Evolutionary conservation across 2,113 vertebrate genomes (phyloP).

Genomic region (Callochromis pleurospilus): DNA sequence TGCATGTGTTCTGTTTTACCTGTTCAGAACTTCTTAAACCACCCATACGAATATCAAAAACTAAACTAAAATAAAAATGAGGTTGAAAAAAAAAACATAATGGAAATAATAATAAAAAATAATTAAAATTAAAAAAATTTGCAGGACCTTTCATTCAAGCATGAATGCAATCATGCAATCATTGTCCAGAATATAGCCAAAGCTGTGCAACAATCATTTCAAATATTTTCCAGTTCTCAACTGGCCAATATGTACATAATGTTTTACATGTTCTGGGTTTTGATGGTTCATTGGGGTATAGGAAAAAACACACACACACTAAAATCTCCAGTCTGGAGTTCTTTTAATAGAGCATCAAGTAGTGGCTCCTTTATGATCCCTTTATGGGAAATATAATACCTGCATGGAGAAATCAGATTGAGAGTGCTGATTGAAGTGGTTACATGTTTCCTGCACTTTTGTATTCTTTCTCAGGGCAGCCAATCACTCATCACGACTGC

Average conservation of each 20-base stretch:
- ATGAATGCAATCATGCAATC: background rate
- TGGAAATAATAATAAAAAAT: background rate
- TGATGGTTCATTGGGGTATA: background rate
- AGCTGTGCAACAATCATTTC: background rate
- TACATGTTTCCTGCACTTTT: background rate
- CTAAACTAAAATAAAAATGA: background rate
- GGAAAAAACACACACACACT: background rate
- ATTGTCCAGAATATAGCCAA: background rate
- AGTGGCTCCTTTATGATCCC: background rate
- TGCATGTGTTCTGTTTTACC: background rate
- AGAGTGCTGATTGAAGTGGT: background rate
- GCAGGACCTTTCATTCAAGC: background rate
- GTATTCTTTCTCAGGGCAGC: background rate
- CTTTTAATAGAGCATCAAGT: background rate
- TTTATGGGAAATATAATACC: background rate
- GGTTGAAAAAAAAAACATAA: background rate
- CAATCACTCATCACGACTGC: background rate
- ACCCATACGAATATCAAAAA: background rate
- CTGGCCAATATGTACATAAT: background rate
- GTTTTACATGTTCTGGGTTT: background rate
- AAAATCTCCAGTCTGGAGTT: background rate
- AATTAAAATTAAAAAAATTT: background rate
- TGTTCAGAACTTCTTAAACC: background rate
- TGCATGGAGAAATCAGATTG: background rate
- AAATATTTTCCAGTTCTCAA: background rate